phyloP scores from a whole-genome alignment of 2,113 vertebrate species.

The Hippocampus comes region DNA sequence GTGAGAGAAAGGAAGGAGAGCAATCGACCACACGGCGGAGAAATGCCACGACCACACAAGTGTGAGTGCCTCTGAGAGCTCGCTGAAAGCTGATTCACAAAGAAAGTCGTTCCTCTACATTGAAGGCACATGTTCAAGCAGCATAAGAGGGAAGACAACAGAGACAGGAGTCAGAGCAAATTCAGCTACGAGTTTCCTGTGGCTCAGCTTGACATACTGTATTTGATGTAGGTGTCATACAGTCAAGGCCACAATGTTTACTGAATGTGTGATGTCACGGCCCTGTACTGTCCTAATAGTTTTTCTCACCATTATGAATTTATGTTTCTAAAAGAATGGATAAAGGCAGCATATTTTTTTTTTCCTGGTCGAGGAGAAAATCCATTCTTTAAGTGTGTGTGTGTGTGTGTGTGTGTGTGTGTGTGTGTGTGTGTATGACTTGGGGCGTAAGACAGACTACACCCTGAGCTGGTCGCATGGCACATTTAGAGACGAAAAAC shows the following conservation, averaged over 20 bases:
- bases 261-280: neutral
- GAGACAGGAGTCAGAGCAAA: neutral
- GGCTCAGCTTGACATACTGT: neutral
- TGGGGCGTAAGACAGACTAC: too few species aligned
- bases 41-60: neutral
- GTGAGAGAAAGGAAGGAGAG: neutral
- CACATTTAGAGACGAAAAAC: too few species aligned
- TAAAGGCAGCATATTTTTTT: too few species aligned
- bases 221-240: neutral
- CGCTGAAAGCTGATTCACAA: slow-evolving; percentile 5
- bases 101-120: neutral
- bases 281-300: neutral
- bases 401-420: too few species aligned
- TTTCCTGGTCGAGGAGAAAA: too few species aligned
- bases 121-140: too few species aligned
- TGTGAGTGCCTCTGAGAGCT: neutral
- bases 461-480: too few species aligned
- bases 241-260: neutral
- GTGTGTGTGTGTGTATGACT: too few species aligned
- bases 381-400: too few species aligned
- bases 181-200: neutral
- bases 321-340: neutral
- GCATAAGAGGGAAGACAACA: neutral
- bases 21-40: neutral
- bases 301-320: neutral